A percentile compares a stretch with the other conserved stretches of the same genome.
These are phyloP conservation scores for Gasteruption jaculator DNA, from an alignment of 2,888 invertebrate species.

Conservation along the genomic window DNA sequence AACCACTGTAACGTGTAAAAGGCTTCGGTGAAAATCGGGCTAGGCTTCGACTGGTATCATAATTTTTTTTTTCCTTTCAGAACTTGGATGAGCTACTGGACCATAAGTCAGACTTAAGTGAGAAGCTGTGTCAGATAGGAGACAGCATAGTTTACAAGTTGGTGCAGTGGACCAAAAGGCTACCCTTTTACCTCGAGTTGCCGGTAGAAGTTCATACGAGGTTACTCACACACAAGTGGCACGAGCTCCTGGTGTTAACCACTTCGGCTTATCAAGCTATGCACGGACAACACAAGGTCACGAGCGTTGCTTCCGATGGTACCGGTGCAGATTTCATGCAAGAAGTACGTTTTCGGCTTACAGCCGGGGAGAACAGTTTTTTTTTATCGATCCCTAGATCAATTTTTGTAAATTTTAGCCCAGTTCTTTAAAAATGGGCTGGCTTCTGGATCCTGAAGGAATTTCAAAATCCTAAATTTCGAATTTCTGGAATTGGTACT, in stretches of 20 bases:
- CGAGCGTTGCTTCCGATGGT: slow-evolving; percentile 49
- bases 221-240: slow-evolving; percentile 96
- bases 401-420: no score
- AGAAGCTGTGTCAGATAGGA: slow-evolving; percentile 91
- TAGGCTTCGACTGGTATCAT: no score
- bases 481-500: no score
- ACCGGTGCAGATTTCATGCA: slow-evolving; percentile 78
- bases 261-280: slow-evolving; percentile 93
- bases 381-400: no score
- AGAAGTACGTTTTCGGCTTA: no score
- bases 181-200: slow-evolving; percentile 95
- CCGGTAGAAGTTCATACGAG: slow-evolving; percentile 95
- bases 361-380: no score
- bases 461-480: no score
- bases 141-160: slow-evolving; percentile 98
- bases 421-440: no score
- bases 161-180: slow-evolving; percentile 97
- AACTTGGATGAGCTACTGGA: slow-evolving; percentile 87
- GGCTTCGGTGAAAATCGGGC: no score
- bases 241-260: slow-evolving; percentile 88
- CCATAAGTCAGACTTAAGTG: slow-evolving; percentile 86
- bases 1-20: no score
- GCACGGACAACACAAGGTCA: slow-evolving; percentile 61
- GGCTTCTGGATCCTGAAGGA: no score
- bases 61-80: slow-evolving; percentile 52